Conservation (phyloP, 2,888 invertebrate genomes). For the Clostera curtula region DNA sequence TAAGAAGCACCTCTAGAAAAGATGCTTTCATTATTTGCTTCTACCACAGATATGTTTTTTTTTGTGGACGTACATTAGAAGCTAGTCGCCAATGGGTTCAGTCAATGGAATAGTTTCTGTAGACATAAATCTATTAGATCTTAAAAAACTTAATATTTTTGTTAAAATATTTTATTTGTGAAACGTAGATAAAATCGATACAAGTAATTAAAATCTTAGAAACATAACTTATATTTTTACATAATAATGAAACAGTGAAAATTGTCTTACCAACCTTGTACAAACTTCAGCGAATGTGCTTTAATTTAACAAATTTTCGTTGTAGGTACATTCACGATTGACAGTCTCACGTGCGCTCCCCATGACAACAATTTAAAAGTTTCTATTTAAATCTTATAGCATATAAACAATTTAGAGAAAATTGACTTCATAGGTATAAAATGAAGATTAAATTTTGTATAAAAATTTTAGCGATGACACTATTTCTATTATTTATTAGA, state of each 20-base stretch:
- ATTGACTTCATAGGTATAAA: slow-evolving; percentile 66
- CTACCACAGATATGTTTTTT: no score
- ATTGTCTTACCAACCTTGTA: slow-evolving; percentile 64
- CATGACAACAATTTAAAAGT: slow-evolving; percentile 43
- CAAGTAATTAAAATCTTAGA: slow-evolving; percentile 74
- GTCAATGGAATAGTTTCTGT: no score
- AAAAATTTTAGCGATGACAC: slow-evolving; percentile 46
- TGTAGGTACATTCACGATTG: slow-evolving; percentile 37
- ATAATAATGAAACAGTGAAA: slow-evolving; percentile 68
- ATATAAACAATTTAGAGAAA: slow-evolving; percentile 55
- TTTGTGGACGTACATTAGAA: no score
- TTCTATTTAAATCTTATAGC: slow-evolving; percentile 32
- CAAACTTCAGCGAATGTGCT: slow-evolving; percentile 50
- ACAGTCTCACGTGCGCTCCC: slow-evolving; percentile 56
- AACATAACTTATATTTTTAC: slow-evolving; percentile 66
- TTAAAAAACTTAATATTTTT: slow-evolving; percentile 41
- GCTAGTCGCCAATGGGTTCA: no score
- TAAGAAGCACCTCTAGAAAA: no score
- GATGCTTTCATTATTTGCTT: no score
- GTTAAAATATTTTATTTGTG: slow-evolving; percentile 74
- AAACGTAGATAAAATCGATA: slow-evolving; percentile 75
- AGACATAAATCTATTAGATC: no score
- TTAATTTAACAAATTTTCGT: slow-evolving; percentile 42
- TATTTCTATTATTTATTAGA: slow-evolving; percentile 35
- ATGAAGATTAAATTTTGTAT: slow-evolving; percentile 55